phyloP scores from a whole-genome alignment of 2,797 vertebrate species.

The Tympanoctomys barrerae region DNA sequence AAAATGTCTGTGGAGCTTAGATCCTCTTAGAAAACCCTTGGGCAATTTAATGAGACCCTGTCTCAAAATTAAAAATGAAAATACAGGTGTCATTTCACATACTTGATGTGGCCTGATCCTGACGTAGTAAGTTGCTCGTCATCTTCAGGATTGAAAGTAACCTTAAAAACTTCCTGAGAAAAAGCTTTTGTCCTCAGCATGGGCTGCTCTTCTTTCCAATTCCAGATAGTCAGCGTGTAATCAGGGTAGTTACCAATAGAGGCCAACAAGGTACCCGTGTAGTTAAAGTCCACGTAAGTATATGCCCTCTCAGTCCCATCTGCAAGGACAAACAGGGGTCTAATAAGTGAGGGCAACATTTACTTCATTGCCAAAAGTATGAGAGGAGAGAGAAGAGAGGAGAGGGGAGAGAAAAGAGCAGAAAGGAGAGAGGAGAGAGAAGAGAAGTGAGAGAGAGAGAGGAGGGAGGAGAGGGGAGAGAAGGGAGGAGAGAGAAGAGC shows the following conservation, averaged over 20 bases:
- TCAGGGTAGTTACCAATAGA: constrained; percentile 93
- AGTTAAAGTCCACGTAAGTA: constrained; percentile 93
- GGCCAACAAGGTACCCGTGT: constrained; percentile 91
- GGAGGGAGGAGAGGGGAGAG: not conserved
- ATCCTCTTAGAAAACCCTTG: not conserved
- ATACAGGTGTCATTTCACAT: constrained; percentile 62
- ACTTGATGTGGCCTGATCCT: constrained; percentile 96
- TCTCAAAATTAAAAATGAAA: not conserved
- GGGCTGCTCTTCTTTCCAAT: constrained; percentile 95
- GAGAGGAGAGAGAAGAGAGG: not conserved
- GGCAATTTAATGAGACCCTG: not conserved
- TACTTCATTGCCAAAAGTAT: not conserved
- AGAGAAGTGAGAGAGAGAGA: too few relatives aligned
- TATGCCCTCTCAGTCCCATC: constrained; percentile 92
- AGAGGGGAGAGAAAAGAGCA: too few relatives aligned
- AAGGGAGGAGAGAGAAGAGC: not conserved
- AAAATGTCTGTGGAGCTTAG: not conserved
- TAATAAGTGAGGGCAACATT: not conserved
- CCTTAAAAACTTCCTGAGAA: constrained; percentile 94
- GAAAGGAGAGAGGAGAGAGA: not conserved
- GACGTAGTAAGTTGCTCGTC: constrained; percentile 93
- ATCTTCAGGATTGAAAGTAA: constrained; percentile 94
- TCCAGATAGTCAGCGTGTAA: constrained; percentile 95
- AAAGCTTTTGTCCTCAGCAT: constrained; percentile 93
- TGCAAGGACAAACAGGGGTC: constrained; percentile 80